Evolutionary conservation across 2,113 vertebrate species (phyloP).

Genomic region (Henicopernis longicauda): DNA sequence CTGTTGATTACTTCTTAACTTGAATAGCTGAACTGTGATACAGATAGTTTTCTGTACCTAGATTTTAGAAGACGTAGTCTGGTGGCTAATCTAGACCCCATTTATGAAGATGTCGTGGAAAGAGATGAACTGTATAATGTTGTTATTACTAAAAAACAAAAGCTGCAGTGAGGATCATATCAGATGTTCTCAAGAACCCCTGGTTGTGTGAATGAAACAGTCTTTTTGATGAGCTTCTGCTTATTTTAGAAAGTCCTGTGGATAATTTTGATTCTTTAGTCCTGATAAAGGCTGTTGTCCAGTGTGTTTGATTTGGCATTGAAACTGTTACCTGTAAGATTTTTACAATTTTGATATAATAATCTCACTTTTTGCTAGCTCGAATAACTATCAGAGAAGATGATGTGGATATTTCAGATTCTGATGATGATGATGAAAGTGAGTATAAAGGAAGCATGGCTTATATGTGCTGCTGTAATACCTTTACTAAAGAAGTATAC

Average conservation of each 20-base stretch:
- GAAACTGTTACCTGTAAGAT: not conserved
- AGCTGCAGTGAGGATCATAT: not conserved
- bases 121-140: not conserved
- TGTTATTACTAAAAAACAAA: not conserved
- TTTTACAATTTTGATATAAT: not conserved
- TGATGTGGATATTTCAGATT: slow-evolving; percentile 89
- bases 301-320: not conserved
- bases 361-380: slow-evolving; percentile 69
- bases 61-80: not conserved
- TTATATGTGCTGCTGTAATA: not conserved
- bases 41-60: not conserved
- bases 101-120: not conserved
- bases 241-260: not conserved
- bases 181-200: not conserved
- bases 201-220: not conserved
- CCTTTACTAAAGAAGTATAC: not conserved
- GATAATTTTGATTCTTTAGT: not conserved
- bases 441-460: slow-evolving; percentile 49
- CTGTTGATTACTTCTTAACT: not conserved
- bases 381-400: slow-evolving; percentile 85
- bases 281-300: not conserved
- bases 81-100: not conserved
- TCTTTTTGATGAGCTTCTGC: not conserved
- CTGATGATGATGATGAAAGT: slow-evolving; percentile 95
- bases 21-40: not conserved